Evolutionary conservation across 1,140 invertebrate species (phyloP), one percentile per base, ranked within the genome.

Genomic region (Battus philenor): DNA sequence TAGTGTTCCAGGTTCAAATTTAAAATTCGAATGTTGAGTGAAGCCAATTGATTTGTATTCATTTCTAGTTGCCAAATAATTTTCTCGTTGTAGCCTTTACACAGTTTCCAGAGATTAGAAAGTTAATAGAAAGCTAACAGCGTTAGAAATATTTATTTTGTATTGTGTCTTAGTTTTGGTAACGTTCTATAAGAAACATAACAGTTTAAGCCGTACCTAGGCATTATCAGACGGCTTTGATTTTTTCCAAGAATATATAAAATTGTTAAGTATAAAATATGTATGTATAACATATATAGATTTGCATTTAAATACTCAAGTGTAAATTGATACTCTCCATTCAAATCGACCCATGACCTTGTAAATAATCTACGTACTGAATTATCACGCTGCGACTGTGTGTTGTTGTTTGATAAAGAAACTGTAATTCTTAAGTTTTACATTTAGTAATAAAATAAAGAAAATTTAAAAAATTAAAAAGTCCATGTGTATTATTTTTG

Each of bases 401-500:
- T 74, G 78, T 80, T 81, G 72, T 80, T 81, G 72, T 82, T 81
- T 68, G 68, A 68, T 65, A 78, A 82, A 82, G 69, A 79, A 72
- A 75, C 78, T 84, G 78, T 85, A 85, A 76, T 79, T 81, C 74
- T 78, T 84, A 82, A 85, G 81, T 73, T 85, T 84, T 79, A 82
- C 77, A 69, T 79, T 85, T 85, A 85, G 81, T 85, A 69, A 85
- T 85, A 81, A 77, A 82, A 85, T 79, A 79, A 81, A 85, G 64
- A 76, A 82, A 79, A 77, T 64, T 65, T 68, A 71, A 84, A 81
- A 79, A 72, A 62, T 65, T 57, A 50, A 26, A 16, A n/a, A n/a
- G 24, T 22, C 60, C 60, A 76, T 75, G 68, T 76, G 51, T 79
- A 41, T 70, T 72, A 41, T 71, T 77, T 64, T 50, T 48, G 48